Base-by-base conservation (phyloP, 2,797 vertebrate genomes). In the Austrolebias charrua region DNA sequence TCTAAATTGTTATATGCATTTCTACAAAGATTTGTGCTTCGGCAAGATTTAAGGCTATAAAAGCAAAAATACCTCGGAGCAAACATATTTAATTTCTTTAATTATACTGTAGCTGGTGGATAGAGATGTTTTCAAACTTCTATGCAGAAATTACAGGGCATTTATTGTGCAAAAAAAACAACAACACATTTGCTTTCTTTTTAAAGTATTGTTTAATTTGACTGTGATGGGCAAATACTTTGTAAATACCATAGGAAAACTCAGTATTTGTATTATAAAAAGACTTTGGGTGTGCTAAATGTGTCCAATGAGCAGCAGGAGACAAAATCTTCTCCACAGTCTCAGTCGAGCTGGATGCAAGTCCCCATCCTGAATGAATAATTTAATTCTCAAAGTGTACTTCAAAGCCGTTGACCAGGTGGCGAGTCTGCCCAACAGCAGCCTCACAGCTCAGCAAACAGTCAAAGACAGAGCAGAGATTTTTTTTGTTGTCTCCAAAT, bases 371-470 rank as follows among this genome's bases (percentile, higher is more conserved):
- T 92, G 92, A 94, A 94, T 95, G 93, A 95, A 97, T 96, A 94
- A 96, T 96, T 96, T 95, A 96, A 95, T 95, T 94, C 94, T 94
- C 94, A 95, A 96, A 97, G 94, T 93, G 93, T 93, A 94, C 94
- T 95, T 96, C 94, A 96, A 95, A 96, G 94, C 92, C 79, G 91
- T 94, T 84, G 94, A 93, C 94, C 94, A 76, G 95, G 95, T 92
- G 95, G 94, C 58, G 70, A 91, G 90, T 92, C 93, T 95, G 92
- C 56, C 89, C 79, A 86, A 85, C 88, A 90, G 88, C 88, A 87
- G 84, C 79, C 93, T 95, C 91, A 81, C 90, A 94, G 92, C 91
- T 91, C 93, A 91, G 92, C 86, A 93, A 93, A 93, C 94, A 95
- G 93, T 94, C 93, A 93, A 93, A 95, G 93, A 95, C 95, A 90